Conservation (phyloP, 2,113 vertebrate species). For the Amazona vittata region DNA sequence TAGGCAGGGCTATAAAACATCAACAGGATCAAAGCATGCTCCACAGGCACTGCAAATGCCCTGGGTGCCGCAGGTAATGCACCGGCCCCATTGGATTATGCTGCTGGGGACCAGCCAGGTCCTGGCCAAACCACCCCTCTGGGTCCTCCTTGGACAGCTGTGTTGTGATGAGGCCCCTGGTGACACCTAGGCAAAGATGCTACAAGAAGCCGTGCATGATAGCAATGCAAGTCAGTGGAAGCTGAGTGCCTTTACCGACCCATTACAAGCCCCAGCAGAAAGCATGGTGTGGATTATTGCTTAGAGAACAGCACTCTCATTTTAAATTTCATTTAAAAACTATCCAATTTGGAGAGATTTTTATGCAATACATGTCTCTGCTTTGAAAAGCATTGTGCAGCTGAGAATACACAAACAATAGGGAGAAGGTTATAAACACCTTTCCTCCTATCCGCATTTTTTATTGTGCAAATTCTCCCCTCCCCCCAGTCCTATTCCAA, state of each 20-base stretch:
- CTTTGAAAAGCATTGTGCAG: constrained; percentile 38
- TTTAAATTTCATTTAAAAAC: constrained; percentile 39
- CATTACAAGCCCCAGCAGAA: not conserved
- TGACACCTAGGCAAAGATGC: rapidly evolving
- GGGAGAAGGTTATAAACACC: constrained; percentile 50
- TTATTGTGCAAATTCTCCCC: constrained; percentile 48
- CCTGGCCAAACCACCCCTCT: rapidly evolving
- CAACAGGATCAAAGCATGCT: rapidly evolving
- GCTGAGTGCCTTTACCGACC: not conserved
- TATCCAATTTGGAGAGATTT: not conserved
- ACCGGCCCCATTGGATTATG: rapidly evolving
- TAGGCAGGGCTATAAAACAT: not conserved
- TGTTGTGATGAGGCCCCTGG: rapidly evolving
- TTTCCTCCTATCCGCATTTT: constrained; percentile 24
- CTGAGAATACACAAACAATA: constrained; percentile 46
- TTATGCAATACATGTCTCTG: not conserved
- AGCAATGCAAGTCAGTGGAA: not conserved
- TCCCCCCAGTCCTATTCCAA: constrained; percentile 37
- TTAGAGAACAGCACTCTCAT: not conserved
- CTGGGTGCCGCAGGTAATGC: rapidly evolving
- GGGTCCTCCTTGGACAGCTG: not conserved
- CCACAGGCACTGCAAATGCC: rapidly evolving
- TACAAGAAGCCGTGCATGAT: rapidly evolving
- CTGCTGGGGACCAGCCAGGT: rapidly evolving
- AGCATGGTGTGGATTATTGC: not conserved